Evolutionary conservation across 2,797 vertebrate genomes (phyloP).

Genomic region (Galaxias olidus): DNA sequence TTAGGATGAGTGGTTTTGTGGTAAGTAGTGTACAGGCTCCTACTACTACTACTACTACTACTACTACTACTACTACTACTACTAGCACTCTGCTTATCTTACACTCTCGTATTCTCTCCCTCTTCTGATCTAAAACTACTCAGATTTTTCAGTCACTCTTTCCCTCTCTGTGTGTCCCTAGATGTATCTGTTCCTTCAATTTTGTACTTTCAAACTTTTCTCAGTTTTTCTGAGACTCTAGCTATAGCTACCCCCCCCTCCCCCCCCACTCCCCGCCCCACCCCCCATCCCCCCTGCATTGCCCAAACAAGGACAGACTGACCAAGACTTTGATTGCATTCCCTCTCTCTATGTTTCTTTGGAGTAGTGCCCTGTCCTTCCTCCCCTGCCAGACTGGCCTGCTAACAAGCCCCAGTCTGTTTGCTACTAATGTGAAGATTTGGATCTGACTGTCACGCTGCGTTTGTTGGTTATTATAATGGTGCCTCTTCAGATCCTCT

Average conservation of each 20-base stretch:
- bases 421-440: constrained; percentile 25
- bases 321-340: constrained; percentile 43
- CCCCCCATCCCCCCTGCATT: no score
- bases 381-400: constrained; percentile 14
- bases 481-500: constrained; percentile 31
- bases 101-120: constrained; percentile 16
- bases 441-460: constrained; percentile 18
- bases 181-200: constrained; percentile 10
- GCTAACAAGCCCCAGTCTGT: constrained; percentile 25
- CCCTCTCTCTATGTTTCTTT: constrained; percentile 33
- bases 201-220: constrained; percentile 27
- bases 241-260: constrained; percentile 40
- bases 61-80: no score
- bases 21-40: constrained; percentile 54
- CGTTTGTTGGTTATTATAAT: constrained; percentile 25
- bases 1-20: constrained; percentile 46
- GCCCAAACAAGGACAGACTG: constrained; percentile 73
- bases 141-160: constrained; percentile 10
- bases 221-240: constrained; percentile 28
- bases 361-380: constrained; percentile 18
- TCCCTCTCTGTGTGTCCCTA: constrained; percentile 14
- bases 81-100: background rate
- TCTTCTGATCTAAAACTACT: constrained; percentile 1
- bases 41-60: no score
- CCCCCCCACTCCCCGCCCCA: no score